These are phyloP conservation scores for Cotesia congregata DNA, from an alignment of 2,888 invertebrate species.

Conservation along the genomic window DNA sequence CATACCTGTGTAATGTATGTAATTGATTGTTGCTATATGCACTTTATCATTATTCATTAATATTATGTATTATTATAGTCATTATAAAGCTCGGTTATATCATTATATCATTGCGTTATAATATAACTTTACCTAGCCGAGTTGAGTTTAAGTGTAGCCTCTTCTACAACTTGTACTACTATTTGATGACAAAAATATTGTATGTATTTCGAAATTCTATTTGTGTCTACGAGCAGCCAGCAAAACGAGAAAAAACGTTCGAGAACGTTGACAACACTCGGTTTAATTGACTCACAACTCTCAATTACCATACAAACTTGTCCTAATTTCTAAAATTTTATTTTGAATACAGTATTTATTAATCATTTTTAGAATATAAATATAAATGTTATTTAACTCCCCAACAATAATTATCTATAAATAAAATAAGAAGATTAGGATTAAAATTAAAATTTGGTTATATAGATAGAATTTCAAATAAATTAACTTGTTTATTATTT, in stretches of 20 bases:
- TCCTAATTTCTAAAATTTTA: constrained; percentile 5
- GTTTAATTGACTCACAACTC: constrained; percentile 35
- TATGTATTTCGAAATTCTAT: constrained; percentile 71
- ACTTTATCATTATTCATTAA: background rate
- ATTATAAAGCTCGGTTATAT: no score
- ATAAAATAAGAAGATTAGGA: background rate
- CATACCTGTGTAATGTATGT: background rate
- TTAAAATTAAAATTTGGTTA: background rate
- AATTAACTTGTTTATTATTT: background rate
- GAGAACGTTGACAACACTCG: constrained; percentile 30
- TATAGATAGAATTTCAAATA: background rate
- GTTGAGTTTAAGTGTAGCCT: background rate
- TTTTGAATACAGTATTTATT: background rate
- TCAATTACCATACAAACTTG: constrained; percentile 32
- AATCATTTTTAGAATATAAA: background rate
- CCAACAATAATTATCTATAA: background rate
- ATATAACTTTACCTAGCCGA: no score
- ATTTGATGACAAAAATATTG: constrained; percentile 70
- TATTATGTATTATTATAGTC: no score
- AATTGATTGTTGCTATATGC: background rate
- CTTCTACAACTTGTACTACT: background rate
- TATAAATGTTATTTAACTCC: background rate
- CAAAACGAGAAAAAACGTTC: constrained; percentile 14
- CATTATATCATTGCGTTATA: no score
- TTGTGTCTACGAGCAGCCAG: constrained; percentile 57